Percentiles rank a stretch among this genome's conserved stretches.
Conservation (phyloP, 2,888 invertebrate species). For the Lacanobia oleracea region DNA sequence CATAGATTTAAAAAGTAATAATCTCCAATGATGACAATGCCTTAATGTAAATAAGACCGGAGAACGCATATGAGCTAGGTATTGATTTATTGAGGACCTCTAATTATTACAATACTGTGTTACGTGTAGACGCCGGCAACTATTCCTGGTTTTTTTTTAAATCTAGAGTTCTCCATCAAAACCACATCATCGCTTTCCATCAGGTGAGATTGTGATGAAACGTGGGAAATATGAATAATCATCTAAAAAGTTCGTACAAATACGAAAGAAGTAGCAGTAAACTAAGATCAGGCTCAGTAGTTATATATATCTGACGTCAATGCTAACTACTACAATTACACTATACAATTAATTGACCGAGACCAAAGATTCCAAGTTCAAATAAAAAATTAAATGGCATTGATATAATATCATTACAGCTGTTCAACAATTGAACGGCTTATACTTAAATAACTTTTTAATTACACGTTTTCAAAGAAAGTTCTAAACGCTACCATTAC, state of each 20-base stretch:
- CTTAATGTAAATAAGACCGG: too few species aligned
- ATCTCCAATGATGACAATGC: too few species aligned
- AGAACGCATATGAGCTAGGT: too few species aligned
- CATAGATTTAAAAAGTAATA: too few species aligned
- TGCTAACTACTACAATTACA: background rate
- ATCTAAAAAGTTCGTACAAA: too few species aligned
- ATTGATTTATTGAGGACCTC: too few species aligned
- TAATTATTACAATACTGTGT: background rate
- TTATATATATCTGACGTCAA: background rate
- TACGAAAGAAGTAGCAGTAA: background rate
- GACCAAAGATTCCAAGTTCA: background rate
- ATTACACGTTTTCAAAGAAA: background rate
- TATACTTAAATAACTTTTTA: background rate
- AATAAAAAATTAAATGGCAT: constrained; percentile 4
- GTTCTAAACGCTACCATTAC: background rate
- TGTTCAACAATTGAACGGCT: background rate
- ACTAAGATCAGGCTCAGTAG: background rate
- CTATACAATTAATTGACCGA: background rate
- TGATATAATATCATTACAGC: background rate
- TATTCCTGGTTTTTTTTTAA: too few species aligned
- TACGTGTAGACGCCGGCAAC: too few species aligned
- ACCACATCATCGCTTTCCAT: too few species aligned
- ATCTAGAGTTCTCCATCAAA: too few species aligned
- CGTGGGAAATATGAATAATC: too few species aligned
- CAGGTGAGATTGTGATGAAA: too few species aligned